Evolutionary conservation across 1,140 invertebrate species (phyloP).

Genomic region (Paraescarpia echinospica): DNA sequence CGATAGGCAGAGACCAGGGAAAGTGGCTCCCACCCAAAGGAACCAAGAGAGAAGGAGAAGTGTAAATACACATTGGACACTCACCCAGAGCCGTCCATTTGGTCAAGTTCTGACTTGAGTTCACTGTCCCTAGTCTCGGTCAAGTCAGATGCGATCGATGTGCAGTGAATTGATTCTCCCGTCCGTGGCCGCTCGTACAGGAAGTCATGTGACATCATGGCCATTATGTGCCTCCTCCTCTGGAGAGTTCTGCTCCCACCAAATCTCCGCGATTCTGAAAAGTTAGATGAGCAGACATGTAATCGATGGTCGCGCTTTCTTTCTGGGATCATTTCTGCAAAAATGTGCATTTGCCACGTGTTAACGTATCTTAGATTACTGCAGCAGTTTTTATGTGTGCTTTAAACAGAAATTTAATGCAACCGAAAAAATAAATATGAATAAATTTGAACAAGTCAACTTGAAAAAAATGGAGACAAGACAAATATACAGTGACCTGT

Average conservation of each 20-base stretch:
- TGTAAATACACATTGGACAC: background rate
- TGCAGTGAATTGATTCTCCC: background rate
- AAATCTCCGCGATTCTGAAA: background rate
- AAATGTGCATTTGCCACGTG: background rate
- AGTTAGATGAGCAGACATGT: background rate
- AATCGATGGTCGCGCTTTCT: background rate
- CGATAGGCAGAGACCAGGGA: no score
- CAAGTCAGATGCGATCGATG: background rate
- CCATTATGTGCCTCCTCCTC: background rate
- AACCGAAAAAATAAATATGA: no score
- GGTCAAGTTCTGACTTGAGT: background rate
- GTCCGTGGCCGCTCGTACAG: constrained; percentile 8
- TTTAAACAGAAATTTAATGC: no score
- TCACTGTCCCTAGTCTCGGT: background rate
- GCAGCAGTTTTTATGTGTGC: no score
- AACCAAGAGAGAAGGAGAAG: no score
- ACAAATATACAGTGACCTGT: no score
- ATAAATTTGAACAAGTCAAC: no score
- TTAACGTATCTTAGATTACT: no score
- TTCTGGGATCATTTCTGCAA: background rate
- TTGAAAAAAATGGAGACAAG: no score
- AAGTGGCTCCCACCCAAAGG: no score
- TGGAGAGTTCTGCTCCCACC: constrained; percentile 8
- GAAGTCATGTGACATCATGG: background rate
- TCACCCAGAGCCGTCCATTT: background rate